Evolutionary conservation across 2,888 invertebrate genomes (phyloP).

Genomic region (Pinctada fucata): DNA sequence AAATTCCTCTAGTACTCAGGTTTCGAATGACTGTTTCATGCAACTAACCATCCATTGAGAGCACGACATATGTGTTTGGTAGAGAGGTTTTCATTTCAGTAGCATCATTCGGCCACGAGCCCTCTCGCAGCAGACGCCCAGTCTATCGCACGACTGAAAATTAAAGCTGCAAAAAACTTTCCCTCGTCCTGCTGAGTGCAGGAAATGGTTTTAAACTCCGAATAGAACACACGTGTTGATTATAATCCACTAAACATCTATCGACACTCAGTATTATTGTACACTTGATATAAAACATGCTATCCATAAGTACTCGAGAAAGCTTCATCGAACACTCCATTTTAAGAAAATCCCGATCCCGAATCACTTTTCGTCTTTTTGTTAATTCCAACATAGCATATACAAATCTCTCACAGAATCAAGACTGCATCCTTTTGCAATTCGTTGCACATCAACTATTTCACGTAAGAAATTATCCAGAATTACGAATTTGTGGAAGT

Average conservation of each 20-base stretch:
- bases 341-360: too few relatives aligned
- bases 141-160: conserved; percentile 24
- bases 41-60: neutral
- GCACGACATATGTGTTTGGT: conserved; percentile 18
- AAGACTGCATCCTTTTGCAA: too few relatives aligned
- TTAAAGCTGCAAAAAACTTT: conserved; percentile 21
- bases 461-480: too few relatives aligned
- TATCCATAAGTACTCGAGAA: neutral
- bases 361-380: too few relatives aligned
- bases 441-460: too few relatives aligned
- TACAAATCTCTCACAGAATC: too few relatives aligned
- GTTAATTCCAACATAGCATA: too few relatives aligned
- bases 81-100: conserved; percentile 22
- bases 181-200: conserved; percentile 8
- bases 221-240: conserved; percentile 7
- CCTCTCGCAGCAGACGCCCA: conserved; percentile 12
- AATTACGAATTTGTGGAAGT: too few relatives aligned
- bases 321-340: too few relatives aligned
- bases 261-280: conserved; percentile 4
- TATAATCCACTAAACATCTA: conserved; percentile 13
- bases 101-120: conserved; percentile 18
- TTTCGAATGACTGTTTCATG: neutral
- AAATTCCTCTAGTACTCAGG: too few relatives aligned
- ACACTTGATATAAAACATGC: neutral
- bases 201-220: neutral